Base-by-base conservation (phyloP, 2,888 invertebrate species). In the Charanyca ferruginea region DNA sequence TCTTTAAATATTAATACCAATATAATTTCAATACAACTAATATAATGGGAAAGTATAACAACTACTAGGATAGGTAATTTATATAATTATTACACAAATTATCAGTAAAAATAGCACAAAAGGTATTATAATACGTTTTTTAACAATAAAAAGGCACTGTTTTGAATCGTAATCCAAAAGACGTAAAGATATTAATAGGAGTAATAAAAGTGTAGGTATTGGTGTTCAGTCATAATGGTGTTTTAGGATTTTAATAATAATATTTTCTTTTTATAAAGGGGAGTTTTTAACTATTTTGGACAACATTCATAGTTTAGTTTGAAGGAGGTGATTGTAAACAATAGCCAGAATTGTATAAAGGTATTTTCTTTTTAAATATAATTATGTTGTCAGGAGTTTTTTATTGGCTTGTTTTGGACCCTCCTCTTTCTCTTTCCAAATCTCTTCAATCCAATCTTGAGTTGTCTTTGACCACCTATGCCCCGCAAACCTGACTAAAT, bases 131-230 rank as follows among this genome's bases (percentile, higher is more conserved):
- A 82, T 86, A 85, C 77, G 83, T 84, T 76, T 64, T 74, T 87
- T 90, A 88, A 89, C 80, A 89, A 91, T 92, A 85, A 92, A 90
- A 92, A 92, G 92, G 92, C 92, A 92, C 92, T 92, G 88, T 85
- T 87, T 89, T 85, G 85, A 90, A 87, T 88, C 83, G 83, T 88
- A 87, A 89, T 90, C 64, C 84, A 90, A 88, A 84, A 81, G 74
- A 85, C 65, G 66, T 80, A 80, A 71, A 81, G 69, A 70, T 77
- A 66, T 77, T 77, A 75, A 68, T 69, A 73, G 80, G 70, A 66
- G 66, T 80, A 78, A 77, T 79, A 71, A 79, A 77, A 74, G 67
- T 55, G 51, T n/a, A n/a, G n/a, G n/a, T 77, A 58, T 70, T 80
- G 77, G 70, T 79, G 66, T 77, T 80, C 75, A 82, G 74, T 83